Percentiles rank a stretch among this genome's conserved stretches.
These are phyloP conservation scores for Lophius americanus DNA, from an alignment of 2,797 vertebrate species.

Conservation along the genomic window DNA sequence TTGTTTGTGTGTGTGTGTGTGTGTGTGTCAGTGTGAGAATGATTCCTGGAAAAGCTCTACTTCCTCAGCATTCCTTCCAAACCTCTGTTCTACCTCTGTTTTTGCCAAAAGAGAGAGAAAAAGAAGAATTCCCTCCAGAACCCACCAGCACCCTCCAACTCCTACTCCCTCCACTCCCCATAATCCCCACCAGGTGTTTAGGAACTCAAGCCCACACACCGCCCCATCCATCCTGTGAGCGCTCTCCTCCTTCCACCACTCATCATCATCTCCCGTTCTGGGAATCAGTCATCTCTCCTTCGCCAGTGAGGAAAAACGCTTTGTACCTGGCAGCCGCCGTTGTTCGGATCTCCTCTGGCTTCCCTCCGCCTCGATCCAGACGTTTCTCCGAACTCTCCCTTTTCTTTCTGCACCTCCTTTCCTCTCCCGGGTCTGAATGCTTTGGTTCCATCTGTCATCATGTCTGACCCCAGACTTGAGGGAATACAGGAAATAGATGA, in stretches of 20 bases:
- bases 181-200: constrained; percentile 78
- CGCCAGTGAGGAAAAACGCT: constrained; percentile 18
- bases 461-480: constrained; percentile 39
- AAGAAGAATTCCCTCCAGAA: constrained; percentile 42
- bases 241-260: constrained; percentile 4
- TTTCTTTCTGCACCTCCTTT: constrained; percentile 16
- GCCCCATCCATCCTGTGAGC: neutral
- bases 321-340: constrained; percentile 48
- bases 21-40: neutral
- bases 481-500: constrained; percentile 44
- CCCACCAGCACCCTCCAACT: constrained; percentile 10
- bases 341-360: constrained; percentile 37
- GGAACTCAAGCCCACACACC: constrained; percentile 20
- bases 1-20: too few species aligned
- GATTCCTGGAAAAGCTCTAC: constrained; percentile 35
- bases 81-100: constrained; percentile 49
- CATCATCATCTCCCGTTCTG: constrained; percentile 21
- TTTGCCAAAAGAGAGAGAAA: constrained; percentile 43
- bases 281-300: constrained; percentile 23
- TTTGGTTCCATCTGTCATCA: constrained; percentile 68
- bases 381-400: neutral
- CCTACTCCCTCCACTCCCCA: constrained; percentile 28
- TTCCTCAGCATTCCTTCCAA: constrained; percentile 34
- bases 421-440: constrained; percentile 57
- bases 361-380: constrained; percentile 33